These are phyloP conservation scores for Galaxea fascicularis DNA, from an alignment of 92 coral and sea anemone genomes.

Conservation along the genomic window DNA sequence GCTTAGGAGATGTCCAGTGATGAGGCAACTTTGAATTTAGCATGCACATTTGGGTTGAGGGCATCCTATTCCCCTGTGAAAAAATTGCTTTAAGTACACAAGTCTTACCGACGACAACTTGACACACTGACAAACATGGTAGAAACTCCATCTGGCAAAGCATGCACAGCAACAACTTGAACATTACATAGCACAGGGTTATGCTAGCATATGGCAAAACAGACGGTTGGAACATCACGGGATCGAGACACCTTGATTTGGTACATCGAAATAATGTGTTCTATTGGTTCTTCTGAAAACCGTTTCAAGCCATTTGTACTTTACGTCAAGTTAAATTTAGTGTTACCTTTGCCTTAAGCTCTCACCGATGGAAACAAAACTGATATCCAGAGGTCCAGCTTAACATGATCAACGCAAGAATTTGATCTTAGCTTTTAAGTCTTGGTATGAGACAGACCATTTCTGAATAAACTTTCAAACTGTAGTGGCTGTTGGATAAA, in stretches of 20 bases:
- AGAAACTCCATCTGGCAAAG: not conserved
- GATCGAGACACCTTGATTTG: not conserved
- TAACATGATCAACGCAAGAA: not conserved
- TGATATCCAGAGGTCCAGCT: too few relatives aligned
- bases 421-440: not conserved
- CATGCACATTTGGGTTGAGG: too few relatives aligned
- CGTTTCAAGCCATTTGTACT: not conserved
- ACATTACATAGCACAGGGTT: not conserved
- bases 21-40: too few relatives aligned
- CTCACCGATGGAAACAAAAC: too few relatives aligned
- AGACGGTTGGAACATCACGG: not conserved
- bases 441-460: not conserved
- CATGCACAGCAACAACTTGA: not conserved
- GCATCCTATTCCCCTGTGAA: too few relatives aligned
- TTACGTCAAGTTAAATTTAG: too few relatives aligned
- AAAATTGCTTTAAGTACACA: too few relatives aligned
- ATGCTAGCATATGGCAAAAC: not conserved
- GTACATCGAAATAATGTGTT: too few relatives aligned
- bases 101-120: too few relatives aligned
- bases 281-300: not conserved
- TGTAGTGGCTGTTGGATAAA: not conserved
- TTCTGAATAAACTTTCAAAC: not conserved
- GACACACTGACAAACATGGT: not conserved
- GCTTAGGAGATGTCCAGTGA: too few relatives aligned
- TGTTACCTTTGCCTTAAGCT: too few relatives aligned